phyloP scores from a whole-genome alignment of 2,113 vertebrate genomes.

The Gambusia affinis region DNA sequence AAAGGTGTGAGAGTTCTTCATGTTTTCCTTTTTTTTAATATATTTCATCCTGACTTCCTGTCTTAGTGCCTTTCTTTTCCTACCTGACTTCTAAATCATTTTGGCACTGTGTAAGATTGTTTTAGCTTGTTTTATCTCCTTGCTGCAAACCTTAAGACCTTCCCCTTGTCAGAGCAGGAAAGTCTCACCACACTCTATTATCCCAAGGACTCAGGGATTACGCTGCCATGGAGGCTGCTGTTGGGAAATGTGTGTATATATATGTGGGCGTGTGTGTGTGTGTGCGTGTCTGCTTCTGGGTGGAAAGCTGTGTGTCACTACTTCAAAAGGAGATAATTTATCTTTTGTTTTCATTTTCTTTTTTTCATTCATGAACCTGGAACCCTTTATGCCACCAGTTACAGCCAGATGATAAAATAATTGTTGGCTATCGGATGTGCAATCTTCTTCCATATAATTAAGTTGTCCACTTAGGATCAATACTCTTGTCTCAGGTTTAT shows the following conservation, averaged over 20 bases:
- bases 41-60: conserved; percentile 42
- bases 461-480: conserved; percentile 74
- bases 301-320: conserved; percentile 33
- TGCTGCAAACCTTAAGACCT: conserved; percentile 49
- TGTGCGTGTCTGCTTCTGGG: conserved; percentile 41
- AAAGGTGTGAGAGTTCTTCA: conserved; percentile 6
- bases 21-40: conserved; percentile 21
- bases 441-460: conserved; percentile 72
- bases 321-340: conserved; percentile 20
- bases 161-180: conserved; percentile 41
- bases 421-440: conserved; percentile 61
- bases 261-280: neutral
- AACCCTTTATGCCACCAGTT: conserved; percentile 40
- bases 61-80: conserved; percentile 61
- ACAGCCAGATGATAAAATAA: conserved; percentile 49
- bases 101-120: conserved; percentile 37
- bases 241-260: neutral
- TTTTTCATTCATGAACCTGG: conserved; percentile 50
- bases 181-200: conserved; percentile 47
- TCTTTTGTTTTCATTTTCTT: conserved; percentile 28
- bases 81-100: conserved; percentile 50
- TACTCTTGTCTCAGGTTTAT: conserved; percentile 66
- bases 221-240: conserved; percentile 28
- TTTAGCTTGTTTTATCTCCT: conserved; percentile 42
- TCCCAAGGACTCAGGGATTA: conserved; percentile 53